Percentiles rank a stretch among this genome's conserved stretches.
Evolutionary conservation across 2,113 vertebrate species (phyloP).

Genomic region (Scomber scombrus): DNA sequence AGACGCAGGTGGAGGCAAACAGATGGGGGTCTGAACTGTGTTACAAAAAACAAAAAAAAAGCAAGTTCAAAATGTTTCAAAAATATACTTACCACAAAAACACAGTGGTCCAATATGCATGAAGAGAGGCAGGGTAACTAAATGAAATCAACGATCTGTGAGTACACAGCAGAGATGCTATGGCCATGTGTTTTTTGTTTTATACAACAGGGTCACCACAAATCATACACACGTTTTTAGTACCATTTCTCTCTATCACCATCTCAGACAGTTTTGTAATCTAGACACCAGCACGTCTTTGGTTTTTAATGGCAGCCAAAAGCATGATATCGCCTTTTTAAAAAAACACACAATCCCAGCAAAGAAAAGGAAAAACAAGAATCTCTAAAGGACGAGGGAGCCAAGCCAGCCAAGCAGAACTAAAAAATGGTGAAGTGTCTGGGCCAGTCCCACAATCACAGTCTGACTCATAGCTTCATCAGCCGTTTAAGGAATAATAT

Average conservation of each 20-base stretch:
- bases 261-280: conserved; percentile 41
- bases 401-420: conserved; percentile 45
- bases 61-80: no score
- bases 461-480: conserved; percentile 23
- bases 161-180: conserved; percentile 7
- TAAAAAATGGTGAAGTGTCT: conserved; percentile 32
- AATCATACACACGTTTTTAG: background rate
- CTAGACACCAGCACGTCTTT: background rate
- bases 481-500: background rate
- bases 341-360: conserved; percentile 20
- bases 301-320: conserved; percentile 24
- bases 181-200: background rate
- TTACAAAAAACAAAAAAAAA: no score
- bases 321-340: conserved; percentile 31
- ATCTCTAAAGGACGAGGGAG: conserved; percentile 33
- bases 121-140: no score
- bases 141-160: background rate
- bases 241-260: conserved; percentile 5
- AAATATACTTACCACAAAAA: no score
- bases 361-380: conserved; percentile 28
- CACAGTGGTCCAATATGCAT: no score
- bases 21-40: no score
- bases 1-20: no score
- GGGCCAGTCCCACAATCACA: conserved; percentile 9
- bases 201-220: conserved; percentile 27